Conservation (phyloP, 2,113 vertebrate species). For the Trachemys scripta region DNA sequence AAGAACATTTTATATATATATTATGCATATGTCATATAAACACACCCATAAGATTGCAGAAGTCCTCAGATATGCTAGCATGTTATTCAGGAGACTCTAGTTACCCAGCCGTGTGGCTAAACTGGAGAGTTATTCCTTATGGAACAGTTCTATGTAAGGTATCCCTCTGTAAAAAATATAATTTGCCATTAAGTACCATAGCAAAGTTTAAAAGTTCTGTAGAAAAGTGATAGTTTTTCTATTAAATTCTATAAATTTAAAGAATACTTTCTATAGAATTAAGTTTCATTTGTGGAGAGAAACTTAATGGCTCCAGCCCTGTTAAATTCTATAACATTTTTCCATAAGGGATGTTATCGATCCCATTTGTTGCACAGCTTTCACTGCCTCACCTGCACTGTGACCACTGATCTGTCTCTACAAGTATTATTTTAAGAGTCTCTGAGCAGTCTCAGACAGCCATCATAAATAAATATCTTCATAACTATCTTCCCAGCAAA, state of each 20-base stretch:
- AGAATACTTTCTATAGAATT: rapidly evolving
- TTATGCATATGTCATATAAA: background rate
- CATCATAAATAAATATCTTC: rapidly evolving
- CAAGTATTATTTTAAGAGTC: rapidly evolving
- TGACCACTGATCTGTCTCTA: rapidly evolving
- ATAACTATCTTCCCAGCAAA: background rate
- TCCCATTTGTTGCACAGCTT: background rate
- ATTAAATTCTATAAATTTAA: rapidly evolving
- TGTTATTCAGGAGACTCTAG: background rate
- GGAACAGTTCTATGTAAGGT: background rate
- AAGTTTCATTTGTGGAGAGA: rapidly evolving
- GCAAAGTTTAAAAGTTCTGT: background rate
- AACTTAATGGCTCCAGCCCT: rapidly evolving
- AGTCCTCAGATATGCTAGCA: background rate
- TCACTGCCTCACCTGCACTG: background rate
- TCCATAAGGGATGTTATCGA: background rate
- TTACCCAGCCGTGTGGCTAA: background rate
- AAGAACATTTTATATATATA: no score
- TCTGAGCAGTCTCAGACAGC: rapidly evolving
- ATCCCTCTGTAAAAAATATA: background rate
- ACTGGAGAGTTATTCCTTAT: background rate
- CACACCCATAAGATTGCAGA: background rate
- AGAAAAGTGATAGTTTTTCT: background rate
- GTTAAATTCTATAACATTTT: rapidly evolving
- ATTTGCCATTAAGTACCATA: background rate